Conservation (phyloP, 2,113 vertebrate genomes). For the Puffinus mauretanicus region DNA sequence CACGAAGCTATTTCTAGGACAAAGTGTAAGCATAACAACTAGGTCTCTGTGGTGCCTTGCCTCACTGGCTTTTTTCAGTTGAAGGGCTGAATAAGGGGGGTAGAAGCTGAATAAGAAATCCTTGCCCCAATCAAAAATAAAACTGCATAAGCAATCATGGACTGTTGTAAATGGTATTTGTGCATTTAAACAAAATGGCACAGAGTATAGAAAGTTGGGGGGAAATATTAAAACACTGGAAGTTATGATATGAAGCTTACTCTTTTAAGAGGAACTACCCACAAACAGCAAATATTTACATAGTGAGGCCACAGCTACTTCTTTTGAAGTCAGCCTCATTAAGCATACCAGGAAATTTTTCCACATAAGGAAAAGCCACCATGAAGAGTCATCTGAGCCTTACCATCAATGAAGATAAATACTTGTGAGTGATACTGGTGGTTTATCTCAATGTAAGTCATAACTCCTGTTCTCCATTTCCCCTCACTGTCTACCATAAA, state of each 20-base stretch:
- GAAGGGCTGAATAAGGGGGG: background rate
- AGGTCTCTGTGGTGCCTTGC: background rate
- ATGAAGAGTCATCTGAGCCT: background rate
- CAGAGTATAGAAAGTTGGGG: background rate
- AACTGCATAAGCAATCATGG: background rate
- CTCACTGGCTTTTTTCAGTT: background rate
- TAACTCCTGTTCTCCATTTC: background rate
- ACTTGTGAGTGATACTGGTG: background rate
- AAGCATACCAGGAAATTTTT: background rate
- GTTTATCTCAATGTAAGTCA: background rate
- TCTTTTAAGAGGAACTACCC: background rate
- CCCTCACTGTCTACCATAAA: background rate
- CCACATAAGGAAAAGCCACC: background rate
- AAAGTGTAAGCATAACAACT: background rate
- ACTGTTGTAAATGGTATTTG: background rate
- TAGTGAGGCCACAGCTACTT: background rate
- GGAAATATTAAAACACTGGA: background rate
- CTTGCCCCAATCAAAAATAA: background rate
- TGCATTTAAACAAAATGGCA: background rate
- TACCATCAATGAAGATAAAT: background rate
- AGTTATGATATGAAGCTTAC: background rate
- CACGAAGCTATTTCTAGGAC: background rate
- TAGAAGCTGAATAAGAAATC: background rate
- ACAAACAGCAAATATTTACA: constrained; percentile 3
- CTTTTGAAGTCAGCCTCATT: background rate